Evolutionary conservation across 2,113 vertebrate genomes (phyloP).

Genomic region (Ginglymostoma cirratum): DNA sequence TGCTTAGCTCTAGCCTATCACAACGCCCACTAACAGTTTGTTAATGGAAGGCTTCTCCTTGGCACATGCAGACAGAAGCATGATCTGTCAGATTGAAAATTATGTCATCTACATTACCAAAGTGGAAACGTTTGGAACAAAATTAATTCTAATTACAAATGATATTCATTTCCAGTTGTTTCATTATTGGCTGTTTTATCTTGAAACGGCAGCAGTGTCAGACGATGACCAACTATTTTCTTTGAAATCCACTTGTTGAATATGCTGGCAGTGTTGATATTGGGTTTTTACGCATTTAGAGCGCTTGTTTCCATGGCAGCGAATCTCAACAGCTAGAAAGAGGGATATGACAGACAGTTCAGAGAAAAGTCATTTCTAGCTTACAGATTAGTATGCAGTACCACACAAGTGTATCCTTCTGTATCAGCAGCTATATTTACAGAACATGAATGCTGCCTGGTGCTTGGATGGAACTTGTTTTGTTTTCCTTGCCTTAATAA

Average conservation of each 20-base stretch:
- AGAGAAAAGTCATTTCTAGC: constrained; percentile 72
- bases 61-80: background rate
- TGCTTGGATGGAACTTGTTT: background rate
- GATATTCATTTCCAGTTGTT: constrained; percentile 38
- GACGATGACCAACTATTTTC: constrained; percentile 39
- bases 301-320: constrained; percentile 78
- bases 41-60: background rate
- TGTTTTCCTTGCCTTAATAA: background rate
- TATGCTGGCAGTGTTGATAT: constrained; percentile 49
- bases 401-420: constrained; percentile 47
- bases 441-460: background rate
- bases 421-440: background rate
- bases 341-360: constrained; percentile 59
- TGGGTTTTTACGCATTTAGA: constrained; percentile 50
- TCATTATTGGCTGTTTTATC: constrained; percentile 37
- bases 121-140: constrained; percentile 8
- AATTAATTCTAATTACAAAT: constrained; percentile 35
- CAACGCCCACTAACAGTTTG: background rate
- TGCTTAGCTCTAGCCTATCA: background rate
- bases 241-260: constrained; percentile 53
- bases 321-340: constrained; percentile 54
- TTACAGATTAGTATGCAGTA: constrained; percentile 77
- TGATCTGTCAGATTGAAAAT: background rate
- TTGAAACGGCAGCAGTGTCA: constrained; percentile 34
- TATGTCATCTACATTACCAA: background rate